These are phyloP conservation scores for Sitta carolinensis DNA, from an alignment of 2,797 vertebrate species.

Conservation along the genomic window DNA sequence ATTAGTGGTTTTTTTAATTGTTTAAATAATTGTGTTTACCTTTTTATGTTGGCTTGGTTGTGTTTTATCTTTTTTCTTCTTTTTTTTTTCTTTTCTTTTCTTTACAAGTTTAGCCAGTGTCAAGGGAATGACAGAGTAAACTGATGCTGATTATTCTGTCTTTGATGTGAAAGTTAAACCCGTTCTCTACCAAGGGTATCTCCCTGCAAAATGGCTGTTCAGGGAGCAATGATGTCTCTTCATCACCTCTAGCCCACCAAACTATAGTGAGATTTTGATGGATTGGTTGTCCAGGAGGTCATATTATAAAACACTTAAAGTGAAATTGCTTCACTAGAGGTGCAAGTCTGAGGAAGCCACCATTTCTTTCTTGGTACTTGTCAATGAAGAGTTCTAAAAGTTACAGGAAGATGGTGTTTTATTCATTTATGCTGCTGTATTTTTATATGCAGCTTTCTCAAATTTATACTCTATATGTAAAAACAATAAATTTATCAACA, in stretches of 20 bases:
- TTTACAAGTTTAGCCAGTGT: not conserved
- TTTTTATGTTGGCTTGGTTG: not conserved
- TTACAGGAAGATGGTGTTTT: not conserved
- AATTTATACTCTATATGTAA: not conserved
- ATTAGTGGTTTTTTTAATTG: rapidly evolving
- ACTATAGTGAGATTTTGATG: not conserved
- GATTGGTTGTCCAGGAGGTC: not conserved
- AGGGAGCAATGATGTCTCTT: not conserved
- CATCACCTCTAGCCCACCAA: not conserved
- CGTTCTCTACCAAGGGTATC: not conserved
- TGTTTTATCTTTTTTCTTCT: too few relatives aligned
- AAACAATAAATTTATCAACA: not conserved
- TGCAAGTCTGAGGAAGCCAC: not conserved
- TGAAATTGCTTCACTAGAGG: not conserved
- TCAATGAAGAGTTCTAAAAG: not conserved
- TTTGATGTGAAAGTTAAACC: not conserved
- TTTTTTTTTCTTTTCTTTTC: not conserved
- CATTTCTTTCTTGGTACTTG: not conserved
- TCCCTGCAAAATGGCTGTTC: not conserved
- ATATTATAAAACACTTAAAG: not conserved
- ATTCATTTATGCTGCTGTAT: not conserved
- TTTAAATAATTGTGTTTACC: not conserved
- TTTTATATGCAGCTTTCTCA: not conserved
- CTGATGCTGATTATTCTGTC: not conserved
- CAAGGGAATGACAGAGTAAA: not conserved